phyloP scores from a whole-genome alignment of 2,888 invertebrate species.

The Melieria omissa region DNA sequence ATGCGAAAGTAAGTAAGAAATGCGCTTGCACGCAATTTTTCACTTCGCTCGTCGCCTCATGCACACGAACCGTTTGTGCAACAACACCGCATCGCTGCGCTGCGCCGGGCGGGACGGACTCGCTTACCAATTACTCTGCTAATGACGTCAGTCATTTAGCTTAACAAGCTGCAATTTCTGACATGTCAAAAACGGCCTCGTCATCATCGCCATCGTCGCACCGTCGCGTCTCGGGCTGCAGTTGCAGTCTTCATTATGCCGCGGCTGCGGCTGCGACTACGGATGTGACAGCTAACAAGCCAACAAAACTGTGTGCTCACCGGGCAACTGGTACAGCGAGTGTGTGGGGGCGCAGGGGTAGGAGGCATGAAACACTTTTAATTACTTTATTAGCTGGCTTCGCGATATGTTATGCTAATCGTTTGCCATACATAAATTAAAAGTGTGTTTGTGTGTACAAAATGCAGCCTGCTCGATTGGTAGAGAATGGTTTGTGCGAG shows the following conservation, averaged over 20 bases:
- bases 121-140: constrained; percentile 29
- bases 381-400: constrained; percentile 33
- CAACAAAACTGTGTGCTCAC: background rate
- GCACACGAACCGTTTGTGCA: too few species aligned
- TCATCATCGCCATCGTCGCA: background rate
- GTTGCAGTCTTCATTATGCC: constrained; percentile 1
- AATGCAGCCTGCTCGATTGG: background rate
- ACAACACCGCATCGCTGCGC: too few species aligned
- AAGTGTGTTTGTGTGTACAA: constrained; percentile 1
- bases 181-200: constrained; percentile 11
- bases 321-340: background rate
- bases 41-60: too few species aligned
- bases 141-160: constrained; percentile 35
- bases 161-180: constrained; percentile 33
- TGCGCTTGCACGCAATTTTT: too few species aligned
- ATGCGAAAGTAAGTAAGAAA: too few species aligned
- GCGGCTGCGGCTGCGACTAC: constrained; percentile 1
- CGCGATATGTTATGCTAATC: constrained; percentile 31
- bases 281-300: background rate
- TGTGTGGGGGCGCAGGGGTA: background rate
- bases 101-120: background rate
- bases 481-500: background rate
- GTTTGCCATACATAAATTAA: constrained; percentile 32
- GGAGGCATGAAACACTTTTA: constrained; percentile 18
- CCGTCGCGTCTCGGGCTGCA: too few species aligned